Percentiles rank a stretch among this genome's conserved stretches.
Evolutionary conservation across 2,888 invertebrate genomes (phyloP).

Genomic region (Lasioglossum morio): DNA sequence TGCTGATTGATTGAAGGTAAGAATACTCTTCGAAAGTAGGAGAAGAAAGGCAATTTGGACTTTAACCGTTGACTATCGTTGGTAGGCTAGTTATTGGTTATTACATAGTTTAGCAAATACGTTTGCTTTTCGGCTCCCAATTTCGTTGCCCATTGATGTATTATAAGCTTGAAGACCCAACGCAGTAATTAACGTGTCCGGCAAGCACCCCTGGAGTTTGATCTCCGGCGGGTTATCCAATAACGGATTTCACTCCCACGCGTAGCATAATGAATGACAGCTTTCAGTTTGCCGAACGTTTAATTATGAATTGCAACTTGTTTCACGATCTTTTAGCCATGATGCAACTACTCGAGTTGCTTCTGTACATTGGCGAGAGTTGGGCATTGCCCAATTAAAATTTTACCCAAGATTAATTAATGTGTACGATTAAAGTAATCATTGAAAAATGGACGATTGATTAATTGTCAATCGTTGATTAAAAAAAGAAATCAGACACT

Average conservation of each 20-base stretch:
- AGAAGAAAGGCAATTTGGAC: background rate
- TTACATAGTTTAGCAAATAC: background rate
- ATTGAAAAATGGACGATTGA: too few species aligned
- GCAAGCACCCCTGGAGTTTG: background rate
- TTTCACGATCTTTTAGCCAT: background rate
- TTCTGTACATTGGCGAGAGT: background rate
- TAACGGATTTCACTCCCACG: background rate
- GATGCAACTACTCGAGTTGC: background rate
- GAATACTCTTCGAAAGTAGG: background rate
- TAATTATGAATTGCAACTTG: background rate
- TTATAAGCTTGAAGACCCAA: background rate
- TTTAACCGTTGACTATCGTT: background rate
- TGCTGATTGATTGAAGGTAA: background rate
- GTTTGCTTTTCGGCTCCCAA: background rate
- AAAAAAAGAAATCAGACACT: too few species aligned
- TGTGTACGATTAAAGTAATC: too few species aligned
- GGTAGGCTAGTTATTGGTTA: background rate
- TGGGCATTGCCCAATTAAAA: too few species aligned
- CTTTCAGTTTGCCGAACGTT: background rate
- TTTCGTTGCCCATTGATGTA: background rate
- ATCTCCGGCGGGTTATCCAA: background rate
- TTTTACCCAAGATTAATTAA: too few species aligned
- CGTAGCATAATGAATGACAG: background rate
- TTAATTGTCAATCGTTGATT: too few species aligned
- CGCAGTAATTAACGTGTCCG: conserved; percentile 1